phyloP scores from a whole-genome alignment of 2,113 vertebrate genomes.

The Pagrus major region DNA sequence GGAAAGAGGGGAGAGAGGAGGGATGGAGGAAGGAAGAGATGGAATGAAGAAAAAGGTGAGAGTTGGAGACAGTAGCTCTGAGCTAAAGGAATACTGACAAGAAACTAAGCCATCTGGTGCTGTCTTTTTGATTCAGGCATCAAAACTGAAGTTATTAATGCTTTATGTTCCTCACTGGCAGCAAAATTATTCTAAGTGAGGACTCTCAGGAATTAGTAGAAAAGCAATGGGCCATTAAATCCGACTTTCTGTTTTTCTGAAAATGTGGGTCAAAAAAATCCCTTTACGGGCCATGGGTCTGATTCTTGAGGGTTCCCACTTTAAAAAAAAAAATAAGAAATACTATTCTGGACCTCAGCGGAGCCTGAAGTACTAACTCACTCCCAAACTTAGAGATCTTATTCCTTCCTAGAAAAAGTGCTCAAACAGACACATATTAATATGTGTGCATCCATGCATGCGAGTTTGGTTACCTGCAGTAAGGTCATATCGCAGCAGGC shows the following conservation, averaged over 20 bases:
- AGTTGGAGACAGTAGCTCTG: slow-evolving; percentile 29
- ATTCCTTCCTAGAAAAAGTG: background rate
- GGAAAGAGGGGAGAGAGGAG: slow-evolving; percentile 19
- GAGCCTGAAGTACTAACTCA: background rate
- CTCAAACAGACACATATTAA: background rate
- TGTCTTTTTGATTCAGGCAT: slow-evolving; percentile 42
- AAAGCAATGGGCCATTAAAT: slow-evolving; percentile 17
- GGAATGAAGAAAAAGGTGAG: slow-evolving; percentile 38
- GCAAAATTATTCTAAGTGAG: background rate
- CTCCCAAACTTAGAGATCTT: background rate
- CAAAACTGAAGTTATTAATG: slow-evolving; percentile 39
- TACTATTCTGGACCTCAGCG: background rate
- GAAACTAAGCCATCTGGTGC: slow-evolving; percentile 41
- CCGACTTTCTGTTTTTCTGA: slow-evolving; percentile 24
- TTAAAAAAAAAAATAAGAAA: background rate
- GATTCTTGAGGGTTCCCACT: background rate
- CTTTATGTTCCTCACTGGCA: slow-evolving; percentile 17
- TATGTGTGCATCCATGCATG: background rate
- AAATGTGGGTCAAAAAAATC: background rate
- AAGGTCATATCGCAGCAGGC: slow-evolving; percentile 94
- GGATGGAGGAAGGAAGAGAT: background rate
- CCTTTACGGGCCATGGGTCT: background rate
- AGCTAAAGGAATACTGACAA: slow-evolving; percentile 32
- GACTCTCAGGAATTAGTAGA: background rate
- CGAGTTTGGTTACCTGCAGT: slow-evolving; percentile 87